A percentile compares a stretch with the other conserved stretches of the same genome.
Evolutionary conservation across 2,888 invertebrate species (phyloP).

Genomic region (Spisula subtruncata): DNA sequence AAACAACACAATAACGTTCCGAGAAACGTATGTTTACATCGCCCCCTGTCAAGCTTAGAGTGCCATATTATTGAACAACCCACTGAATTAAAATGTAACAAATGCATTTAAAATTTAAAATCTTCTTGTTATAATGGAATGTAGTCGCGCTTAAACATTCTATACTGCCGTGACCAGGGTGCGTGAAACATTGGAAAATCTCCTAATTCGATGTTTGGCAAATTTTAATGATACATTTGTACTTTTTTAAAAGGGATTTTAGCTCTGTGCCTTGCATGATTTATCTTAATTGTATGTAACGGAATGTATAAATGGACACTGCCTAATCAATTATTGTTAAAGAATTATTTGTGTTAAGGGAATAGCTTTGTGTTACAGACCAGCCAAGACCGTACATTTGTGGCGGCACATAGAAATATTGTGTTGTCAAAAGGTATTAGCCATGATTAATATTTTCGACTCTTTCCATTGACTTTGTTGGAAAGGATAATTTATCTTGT

Average conservation of each 20-base stretch:
- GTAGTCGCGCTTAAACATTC: no score
- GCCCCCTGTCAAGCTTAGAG: no score
- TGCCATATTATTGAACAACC: no score
- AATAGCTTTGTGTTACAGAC: background rate
- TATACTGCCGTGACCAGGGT: no score
- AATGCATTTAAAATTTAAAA: no score
- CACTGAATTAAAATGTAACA: no score
- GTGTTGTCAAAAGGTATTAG: conserved; percentile 41
- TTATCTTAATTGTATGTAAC: background rate
- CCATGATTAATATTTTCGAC: conserved; percentile 24
- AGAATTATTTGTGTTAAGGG: background rate
- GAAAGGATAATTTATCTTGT: conserved; percentile 44
- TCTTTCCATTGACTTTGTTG: conserved; percentile 30
- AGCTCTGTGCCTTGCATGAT: background rate
- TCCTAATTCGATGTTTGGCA: no score
- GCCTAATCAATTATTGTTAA: background rate
- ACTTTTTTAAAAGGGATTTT: conserved; percentile 8
- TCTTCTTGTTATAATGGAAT: no score
- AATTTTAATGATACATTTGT: background rate
- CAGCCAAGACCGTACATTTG: background rate
- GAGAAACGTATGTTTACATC: no score
- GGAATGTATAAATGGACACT: background rate
- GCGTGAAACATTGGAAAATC: no score
- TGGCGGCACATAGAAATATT: conserved; percentile 19
- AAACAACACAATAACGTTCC: no score